Evolutionary conservation across 1,140 invertebrate species (phyloP).

Genomic region (Scaptodrosophila lebanonensis): DNA sequence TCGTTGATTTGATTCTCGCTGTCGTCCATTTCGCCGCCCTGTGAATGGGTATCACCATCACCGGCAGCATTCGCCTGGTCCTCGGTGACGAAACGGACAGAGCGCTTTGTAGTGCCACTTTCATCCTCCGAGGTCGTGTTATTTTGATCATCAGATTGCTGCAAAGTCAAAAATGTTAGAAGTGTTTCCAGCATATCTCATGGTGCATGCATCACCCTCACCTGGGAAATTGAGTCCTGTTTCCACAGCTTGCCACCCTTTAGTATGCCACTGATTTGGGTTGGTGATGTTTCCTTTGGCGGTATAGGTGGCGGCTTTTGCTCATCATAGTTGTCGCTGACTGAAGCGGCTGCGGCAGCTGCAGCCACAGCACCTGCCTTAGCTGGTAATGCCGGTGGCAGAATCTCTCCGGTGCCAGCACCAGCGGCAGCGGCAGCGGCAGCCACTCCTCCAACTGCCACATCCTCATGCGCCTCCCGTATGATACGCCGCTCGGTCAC

Average conservation of each 20-base stretch:
- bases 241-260: slow-evolving; percentile 83
- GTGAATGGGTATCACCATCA: slow-evolving; percentile 58
- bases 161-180: not conserved
- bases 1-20: slow-evolving; percentile 74
- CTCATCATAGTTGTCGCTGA: slow-evolving; percentile 24
- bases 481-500: slow-evolving; percentile 82
- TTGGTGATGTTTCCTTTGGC: slow-evolving; percentile 73
- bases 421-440: not conserved
- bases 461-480: slow-evolving; percentile 77
- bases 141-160: slow-evolving; percentile 74
- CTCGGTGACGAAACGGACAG: slow-evolving; percentile 71
- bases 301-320: slow-evolving; percentile 67
- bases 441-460: slow-evolving; percentile 13
- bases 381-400: not conserved
- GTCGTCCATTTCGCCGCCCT: slow-evolving; percentile 53
- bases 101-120: slow-evolving; percentile 62
- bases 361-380: not conserved
- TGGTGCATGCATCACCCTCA: slow-evolving; percentile 6
- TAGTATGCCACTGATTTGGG: slow-evolving; percentile 80
- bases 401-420: no score
- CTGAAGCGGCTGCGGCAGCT: slow-evolving; percentile 11
- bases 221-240: slow-evolving; percentile 77
- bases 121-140: slow-evolving; percentile 73
- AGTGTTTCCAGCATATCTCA: not conserved
- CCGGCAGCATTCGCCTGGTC: slow-evolving; percentile 45